A percentile compares a stretch with the other conserved stretches of the same genome.
Conservation (phyloP, 1,140 invertebrate genomes). For the Papilio aristodemus region DNA sequence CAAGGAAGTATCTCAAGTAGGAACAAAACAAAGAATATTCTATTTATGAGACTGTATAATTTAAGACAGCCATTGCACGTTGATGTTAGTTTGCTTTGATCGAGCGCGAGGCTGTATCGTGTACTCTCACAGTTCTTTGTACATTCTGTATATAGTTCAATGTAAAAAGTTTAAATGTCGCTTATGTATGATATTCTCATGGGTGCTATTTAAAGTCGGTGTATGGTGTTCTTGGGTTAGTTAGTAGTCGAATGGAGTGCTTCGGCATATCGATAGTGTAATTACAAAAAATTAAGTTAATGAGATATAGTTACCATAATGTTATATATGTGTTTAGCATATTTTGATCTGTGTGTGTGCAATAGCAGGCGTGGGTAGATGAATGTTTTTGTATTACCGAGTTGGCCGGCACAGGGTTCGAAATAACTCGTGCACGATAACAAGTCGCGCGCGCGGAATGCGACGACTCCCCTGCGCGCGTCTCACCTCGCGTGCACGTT, state of each 20-base stretch:
- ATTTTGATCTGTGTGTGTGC: slow-evolving; percentile 72
- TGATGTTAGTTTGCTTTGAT: slow-evolving; percentile 46
- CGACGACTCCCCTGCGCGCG: no score
- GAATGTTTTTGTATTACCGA: slow-evolving; percentile 41
- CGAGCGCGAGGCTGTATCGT: slow-evolving; percentile 37
- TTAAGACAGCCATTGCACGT: slow-evolving; percentile 70
- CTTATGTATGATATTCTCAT: slow-evolving; percentile 75
- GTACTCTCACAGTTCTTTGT: slow-evolving; percentile 31
- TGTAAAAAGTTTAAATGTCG: slow-evolving; percentile 73
- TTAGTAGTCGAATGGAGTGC: slow-evolving; percentile 49
- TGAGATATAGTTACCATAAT: slow-evolving; percentile 71
- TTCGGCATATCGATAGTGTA: slow-evolving; percentile 56
- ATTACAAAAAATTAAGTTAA: slow-evolving; percentile 61
- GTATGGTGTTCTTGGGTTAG: slow-evolving; percentile 63
- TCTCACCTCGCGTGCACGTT: no score
- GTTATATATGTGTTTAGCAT: slow-evolving; percentile 67
- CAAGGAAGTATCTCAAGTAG: slow-evolving; percentile 68
- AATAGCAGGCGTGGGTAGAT: slow-evolving; percentile 59
- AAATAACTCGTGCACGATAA: slow-evolving; percentile 17
- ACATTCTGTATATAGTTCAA: slow-evolving; percentile 39
- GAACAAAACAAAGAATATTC: slow-evolving; percentile 69
- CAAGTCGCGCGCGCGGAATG: background rate
- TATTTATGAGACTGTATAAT: slow-evolving; percentile 71
- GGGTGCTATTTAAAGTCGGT: slow-evolving; percentile 77
- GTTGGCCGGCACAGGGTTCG: slow-evolving; percentile 54